Percentiles rank a stretch among this genome's conserved stretches.
These are phyloP conservation scores for Leptarthrus brevirostris DNA, from an alignment of 2,888 invertebrate genomes.

Conservation along the genomic window DNA sequence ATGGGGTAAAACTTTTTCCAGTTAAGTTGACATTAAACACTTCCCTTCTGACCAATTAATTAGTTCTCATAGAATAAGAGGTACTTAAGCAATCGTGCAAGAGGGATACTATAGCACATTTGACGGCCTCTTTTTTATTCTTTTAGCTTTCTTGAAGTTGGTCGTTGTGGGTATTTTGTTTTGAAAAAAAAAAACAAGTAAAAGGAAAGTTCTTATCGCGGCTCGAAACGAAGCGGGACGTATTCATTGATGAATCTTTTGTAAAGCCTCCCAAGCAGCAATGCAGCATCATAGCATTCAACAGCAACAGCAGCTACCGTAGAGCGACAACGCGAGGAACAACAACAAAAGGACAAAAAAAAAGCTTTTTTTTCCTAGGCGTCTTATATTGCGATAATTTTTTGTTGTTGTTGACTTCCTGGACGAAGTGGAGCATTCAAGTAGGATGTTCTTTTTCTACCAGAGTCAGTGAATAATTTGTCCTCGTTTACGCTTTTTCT, in stretches of 20 bases:
- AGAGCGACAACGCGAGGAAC: background rate
- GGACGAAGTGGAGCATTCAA: conserved; percentile 15
- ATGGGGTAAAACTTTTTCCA: too few species aligned
- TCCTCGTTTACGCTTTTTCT: conserved; percentile 1
- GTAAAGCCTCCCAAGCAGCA: background rate
- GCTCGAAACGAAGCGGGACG: background rate
- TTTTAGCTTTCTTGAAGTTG: background rate
- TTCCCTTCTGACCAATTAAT: conserved; percentile 3
- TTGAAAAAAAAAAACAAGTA: background rate
- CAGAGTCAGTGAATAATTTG: conserved; percentile 9
- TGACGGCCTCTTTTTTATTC: background rate
- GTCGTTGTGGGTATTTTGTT: too few species aligned
- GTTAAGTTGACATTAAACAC: conserved; percentile 5
- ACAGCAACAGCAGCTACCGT: background rate
- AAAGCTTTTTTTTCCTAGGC: background rate
- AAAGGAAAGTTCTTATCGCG: background rate
- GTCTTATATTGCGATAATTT: conserved; percentile 4
- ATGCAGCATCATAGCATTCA: background rate
- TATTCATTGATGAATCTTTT: conserved; percentile 2
- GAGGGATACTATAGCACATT: background rate
- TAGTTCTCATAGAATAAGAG: background rate
- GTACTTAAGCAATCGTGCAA: background rate
- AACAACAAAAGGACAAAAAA: background rate
- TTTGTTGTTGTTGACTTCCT: conserved; percentile 9
- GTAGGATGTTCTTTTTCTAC: conserved; percentile 16